Evolutionary conservation across 2,888 invertebrate species (phyloP).

Genomic region (Octonoba sinensis): DNA sequence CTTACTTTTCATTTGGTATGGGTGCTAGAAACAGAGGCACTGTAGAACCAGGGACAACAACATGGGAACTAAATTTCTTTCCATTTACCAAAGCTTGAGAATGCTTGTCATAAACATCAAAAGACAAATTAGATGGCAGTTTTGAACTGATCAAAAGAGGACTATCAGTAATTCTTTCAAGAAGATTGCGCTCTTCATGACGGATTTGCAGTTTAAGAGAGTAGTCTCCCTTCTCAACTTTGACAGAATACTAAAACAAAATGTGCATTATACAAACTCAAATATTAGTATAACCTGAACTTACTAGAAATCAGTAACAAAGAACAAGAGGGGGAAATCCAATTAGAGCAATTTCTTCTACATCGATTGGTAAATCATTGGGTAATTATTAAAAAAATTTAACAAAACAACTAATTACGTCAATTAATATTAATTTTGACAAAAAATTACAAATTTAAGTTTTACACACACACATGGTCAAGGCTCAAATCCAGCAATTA

Average conservation of each 20-base stretch:
- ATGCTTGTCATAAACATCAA: conserved; percentile 83
- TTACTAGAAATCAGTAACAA: too few species aligned
- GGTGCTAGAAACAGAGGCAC: conserved; percentile 85
- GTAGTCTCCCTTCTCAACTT: conserved; percentile 96
- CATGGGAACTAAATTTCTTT: conserved; percentile 80
- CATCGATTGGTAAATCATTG: too few species aligned
- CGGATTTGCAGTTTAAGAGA: conserved; percentile 87
- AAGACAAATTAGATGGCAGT: conserved; percentile 78
- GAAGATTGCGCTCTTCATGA: conserved; percentile 86
- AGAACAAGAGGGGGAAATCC: too few species aligned
- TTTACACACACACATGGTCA: too few species aligned
- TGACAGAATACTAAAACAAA: conserved; percentile 79
- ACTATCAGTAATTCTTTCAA: conserved; percentile 88
- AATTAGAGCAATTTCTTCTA: too few species aligned
- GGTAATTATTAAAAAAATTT: too few species aligned
- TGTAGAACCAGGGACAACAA: conserved; percentile 76
- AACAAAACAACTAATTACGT: too few species aligned
- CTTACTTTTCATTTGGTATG: conserved; percentile 86
- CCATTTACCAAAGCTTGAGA: conserved; percentile 80
- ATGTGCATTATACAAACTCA: not conserved
- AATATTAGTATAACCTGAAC: too few species aligned
- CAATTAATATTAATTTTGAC: too few species aligned
- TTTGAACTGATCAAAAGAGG: conserved; percentile 81
- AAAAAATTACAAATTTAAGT: too few species aligned
- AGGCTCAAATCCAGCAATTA: too few species aligned